phyloP scores from a whole-genome alignment of 2,797 vertebrate genomes.

The Enteromius radiatus region DNA sequence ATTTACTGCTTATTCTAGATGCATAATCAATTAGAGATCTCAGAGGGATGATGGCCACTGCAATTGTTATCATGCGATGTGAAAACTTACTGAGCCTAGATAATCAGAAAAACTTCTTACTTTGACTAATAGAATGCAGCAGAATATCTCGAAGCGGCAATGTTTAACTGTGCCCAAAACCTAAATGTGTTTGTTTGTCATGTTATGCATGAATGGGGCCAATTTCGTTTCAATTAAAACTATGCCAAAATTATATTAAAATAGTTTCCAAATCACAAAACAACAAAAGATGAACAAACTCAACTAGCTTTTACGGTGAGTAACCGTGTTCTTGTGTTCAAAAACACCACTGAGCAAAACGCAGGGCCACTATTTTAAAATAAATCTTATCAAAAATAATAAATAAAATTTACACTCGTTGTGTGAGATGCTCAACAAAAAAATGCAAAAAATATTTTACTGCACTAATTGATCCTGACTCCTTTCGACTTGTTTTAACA shows the following conservation, averaged over 20 bases:
- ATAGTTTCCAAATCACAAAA: constrained; percentile 37
- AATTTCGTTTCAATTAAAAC: constrained; percentile 45
- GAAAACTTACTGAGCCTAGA: background rate
- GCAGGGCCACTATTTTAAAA: background rate
- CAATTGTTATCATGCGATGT: constrained; percentile 9
- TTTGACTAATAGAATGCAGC: constrained; percentile 10
- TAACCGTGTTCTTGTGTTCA: background rate
- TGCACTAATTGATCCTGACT: background rate
- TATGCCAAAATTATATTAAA: constrained; percentile 38
- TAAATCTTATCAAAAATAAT: background rate
- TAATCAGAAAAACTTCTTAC: background rate
- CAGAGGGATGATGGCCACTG: background rate
- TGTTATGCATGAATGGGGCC: constrained; percentile 41
- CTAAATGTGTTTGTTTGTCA: constrained; percentile 45
- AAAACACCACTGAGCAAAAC: background rate
- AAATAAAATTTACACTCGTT: background rate
- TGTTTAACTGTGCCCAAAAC: constrained; percentile 35
- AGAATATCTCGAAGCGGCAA: constrained; percentile 23
- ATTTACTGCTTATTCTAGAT: background rate
- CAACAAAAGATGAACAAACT: constrained; percentile 32
- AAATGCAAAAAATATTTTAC: background rate
- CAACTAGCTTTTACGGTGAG: constrained; percentile 6
- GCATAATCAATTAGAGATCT: background rate
- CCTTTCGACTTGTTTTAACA: background rate
- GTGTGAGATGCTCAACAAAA: background rate